Evolutionary conservation across 2,797 vertebrate species (phyloP).

Genomic region (Gambelia wislizenii): DNA sequence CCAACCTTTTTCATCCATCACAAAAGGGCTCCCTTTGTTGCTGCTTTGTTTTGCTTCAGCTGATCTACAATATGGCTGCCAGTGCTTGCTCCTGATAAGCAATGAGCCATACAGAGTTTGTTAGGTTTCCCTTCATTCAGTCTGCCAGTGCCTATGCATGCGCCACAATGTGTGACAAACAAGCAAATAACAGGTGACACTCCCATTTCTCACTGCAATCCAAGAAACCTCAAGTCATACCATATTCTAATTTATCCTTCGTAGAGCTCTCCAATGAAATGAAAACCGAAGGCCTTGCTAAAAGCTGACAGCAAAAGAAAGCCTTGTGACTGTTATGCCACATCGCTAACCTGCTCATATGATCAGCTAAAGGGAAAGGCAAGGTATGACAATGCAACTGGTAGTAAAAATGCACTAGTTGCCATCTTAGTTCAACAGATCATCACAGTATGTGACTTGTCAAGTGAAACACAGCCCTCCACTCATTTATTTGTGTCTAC

Average conservation of each 20-base stretch:
- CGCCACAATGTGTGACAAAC: slow-evolving; percentile 46
- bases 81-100: slow-evolving; percentile 82
- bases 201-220: slow-evolving; percentile 54
- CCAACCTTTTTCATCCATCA: slow-evolving; percentile 82
- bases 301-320: slow-evolving; percentile 17
- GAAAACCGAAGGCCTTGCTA: slow-evolving; percentile 45
- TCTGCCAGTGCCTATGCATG: slow-evolving; percentile 67
- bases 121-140: slow-evolving; percentile 64
- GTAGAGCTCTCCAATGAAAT: slow-evolving; percentile 12
- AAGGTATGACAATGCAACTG: not conserved
- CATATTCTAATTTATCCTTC: slow-evolving; percentile 17
- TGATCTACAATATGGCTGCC: slow-evolving; percentile 82
- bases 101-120: slow-evolving; percentile 76
- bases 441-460: not conserved
- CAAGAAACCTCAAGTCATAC: slow-evolving; percentile 67
- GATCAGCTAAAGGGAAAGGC: not conserved
- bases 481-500: not conserved
- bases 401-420: not conserved
- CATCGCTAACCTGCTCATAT: not conserved
- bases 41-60: slow-evolving; percentile 82
- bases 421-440: not conserved
- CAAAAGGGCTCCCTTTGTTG: slow-evolving; percentile 80
- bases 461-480: not conserved
- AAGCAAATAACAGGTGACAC: slow-evolving; percentile 49
- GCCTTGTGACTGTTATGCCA: not conserved